Base-by-base conservation (phyloP, 2,113 vertebrate genomes). In the Seriola rivoliana region DNA sequence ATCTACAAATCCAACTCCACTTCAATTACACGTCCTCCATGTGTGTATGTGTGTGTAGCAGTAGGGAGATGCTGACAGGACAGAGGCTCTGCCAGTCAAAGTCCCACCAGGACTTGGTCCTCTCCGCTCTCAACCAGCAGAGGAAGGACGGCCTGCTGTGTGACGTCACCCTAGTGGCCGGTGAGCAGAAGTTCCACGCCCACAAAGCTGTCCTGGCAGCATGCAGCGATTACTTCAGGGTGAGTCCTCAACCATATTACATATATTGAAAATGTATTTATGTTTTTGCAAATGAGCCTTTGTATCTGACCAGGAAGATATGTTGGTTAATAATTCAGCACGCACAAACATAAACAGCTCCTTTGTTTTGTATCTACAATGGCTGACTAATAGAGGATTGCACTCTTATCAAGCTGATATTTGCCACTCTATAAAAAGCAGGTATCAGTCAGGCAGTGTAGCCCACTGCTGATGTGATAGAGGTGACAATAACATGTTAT, bases 221-320 rank as follows among this genome's bases (percentile, higher is more conserved):
- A 0, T 99, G 98, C 95, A 99, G 98, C 16, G 98, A 99, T 93
- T 99, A 99, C 85, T 99, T 99, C 92, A 93, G 97, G 94, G 98
- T 99, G 92, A 97, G 97, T 95, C 23, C 54, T 19, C 11, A 8
- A 55, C 17, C 13, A 14, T 29, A 10, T 19, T 50, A 17, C 8
- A 23, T 29, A 16, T 46, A 19, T 21, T 19, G 12, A 64, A 82
- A 48, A 64, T 54, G 4, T 21, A 3, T 40, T 1, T 54, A 0
- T n/a, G 11, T 58, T 67, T 34, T n/a, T n/a, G 8, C 38, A 54
- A 46, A 68, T 21, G n/a, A 46, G 34, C 7, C 38, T 74, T 57
- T 57, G 12, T n/a, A 67, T 5, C 23, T 62, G 36, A 8, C 54
- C 13, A n/a, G 29, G 16, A 32, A 5, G 40, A 13, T 8, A 12